Percentiles rank a stretch among this genome's conserved stretches.
phyloP scores from a whole-genome alignment of 2,888 invertebrate species.

The Eupithecia subumbrata region DNA sequence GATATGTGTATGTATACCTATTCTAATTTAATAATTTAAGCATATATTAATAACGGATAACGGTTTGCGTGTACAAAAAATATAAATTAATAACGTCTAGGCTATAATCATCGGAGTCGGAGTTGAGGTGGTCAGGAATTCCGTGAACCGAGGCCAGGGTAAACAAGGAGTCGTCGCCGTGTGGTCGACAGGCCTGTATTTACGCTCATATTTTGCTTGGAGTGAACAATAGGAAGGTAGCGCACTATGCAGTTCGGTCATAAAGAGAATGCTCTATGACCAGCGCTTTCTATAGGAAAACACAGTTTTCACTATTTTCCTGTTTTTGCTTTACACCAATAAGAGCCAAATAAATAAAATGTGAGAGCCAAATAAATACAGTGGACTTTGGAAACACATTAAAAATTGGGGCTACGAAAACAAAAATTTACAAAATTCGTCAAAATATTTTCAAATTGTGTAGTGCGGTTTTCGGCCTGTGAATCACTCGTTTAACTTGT shows the following conservation, averaged over 20 bases:
- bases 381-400: conserved; percentile 47
- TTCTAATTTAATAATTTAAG: too few species aligned
- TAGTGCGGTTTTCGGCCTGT: neutral
- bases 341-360: conserved; percentile 12
- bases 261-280: neutral
- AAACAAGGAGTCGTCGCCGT: conserved; percentile 23
- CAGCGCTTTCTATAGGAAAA: too few species aligned
- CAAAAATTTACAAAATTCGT: conserved; percentile 4
- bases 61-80: too few species aligned
- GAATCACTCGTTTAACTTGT: neutral
- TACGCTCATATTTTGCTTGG: conserved; percentile 18
- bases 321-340: conserved; percentile 16
- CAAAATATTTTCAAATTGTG: neutral
- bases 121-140: neutral
- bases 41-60: too few species aligned
- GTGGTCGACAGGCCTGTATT: conserved; percentile 17
- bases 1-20: neutral
- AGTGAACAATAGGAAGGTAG: conserved; percentile 18
- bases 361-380: conserved; percentile 42
- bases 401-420: conserved; percentile 41
- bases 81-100: neutral
- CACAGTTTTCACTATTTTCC: too few species aligned
- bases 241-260: neutral
- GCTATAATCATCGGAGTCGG: neutral
- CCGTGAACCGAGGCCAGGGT: conserved; percentile 3